Conservation (phyloP, 2,113 vertebrate species). For the Carlito syrichta region DNA sequence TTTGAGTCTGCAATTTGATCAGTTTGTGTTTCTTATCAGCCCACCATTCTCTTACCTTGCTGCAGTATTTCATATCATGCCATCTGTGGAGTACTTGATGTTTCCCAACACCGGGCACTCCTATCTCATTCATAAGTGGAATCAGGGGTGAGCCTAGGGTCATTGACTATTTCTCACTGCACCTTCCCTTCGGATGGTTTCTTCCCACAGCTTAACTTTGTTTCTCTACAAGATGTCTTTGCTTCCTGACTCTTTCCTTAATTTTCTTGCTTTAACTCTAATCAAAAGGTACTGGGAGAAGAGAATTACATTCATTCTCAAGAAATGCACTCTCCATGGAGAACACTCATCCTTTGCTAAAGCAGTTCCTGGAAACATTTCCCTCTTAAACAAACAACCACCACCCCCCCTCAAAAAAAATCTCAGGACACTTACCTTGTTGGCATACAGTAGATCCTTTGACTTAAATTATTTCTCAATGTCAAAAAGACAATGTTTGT, state of each 20-base stretch:
- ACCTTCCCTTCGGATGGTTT: background rate
- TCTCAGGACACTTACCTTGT: slow-evolving; percentile 54
- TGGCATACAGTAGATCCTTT: background rate
- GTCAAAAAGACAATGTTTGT: background rate
- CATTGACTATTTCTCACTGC: background rate
- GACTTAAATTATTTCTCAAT: background rate
- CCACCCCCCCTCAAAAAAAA: no score
- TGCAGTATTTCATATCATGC: background rate
- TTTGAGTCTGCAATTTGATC: background rate
- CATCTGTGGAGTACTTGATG: background rate
- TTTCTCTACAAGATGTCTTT: background rate
- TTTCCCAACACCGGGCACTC: background rate
- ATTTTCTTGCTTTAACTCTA: background rate
- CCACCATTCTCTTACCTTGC: background rate
- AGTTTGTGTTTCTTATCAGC: background rate
- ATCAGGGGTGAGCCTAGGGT: background rate
- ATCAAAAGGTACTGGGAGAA: background rate
- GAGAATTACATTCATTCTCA: background rate
- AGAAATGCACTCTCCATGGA: background rate
- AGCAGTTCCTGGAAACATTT: background rate
- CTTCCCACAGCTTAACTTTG: background rate
- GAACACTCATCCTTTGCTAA: background rate
- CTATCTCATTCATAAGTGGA: background rate
- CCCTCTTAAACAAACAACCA: background rate
- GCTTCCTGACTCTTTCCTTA: background rate